Percentiles rank a stretch among this genome's conserved stretches.
phyloP scores from a whole-genome alignment of 1,140 invertebrate genomes.

The Maconellicoccus hirsutus region DNA sequence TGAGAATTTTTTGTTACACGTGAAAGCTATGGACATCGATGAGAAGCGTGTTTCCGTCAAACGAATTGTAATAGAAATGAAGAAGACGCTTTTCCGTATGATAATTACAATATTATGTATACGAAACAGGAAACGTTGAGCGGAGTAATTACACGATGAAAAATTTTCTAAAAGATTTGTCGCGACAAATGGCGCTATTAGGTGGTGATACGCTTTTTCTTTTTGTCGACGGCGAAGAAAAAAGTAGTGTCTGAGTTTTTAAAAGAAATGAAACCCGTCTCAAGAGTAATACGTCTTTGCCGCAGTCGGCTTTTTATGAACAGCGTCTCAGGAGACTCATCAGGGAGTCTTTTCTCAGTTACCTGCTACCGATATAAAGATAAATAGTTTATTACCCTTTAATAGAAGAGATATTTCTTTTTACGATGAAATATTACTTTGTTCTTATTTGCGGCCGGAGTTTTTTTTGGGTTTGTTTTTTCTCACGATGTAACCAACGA shows the following conservation, averaged over 20 bases:
- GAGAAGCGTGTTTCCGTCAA: too few species aligned
- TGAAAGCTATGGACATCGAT: too few species aligned
- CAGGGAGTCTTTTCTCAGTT: constrained; percentile 15
- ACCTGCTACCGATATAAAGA: constrained; percentile 10
- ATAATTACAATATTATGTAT: too few species aligned
- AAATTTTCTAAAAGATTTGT: too few species aligned
- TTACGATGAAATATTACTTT: background rate
- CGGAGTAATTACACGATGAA: background rate
- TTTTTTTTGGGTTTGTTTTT: too few species aligned
- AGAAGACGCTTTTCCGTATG: too few species aligned
- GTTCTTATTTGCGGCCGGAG: background rate
- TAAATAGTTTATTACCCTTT: constrained; percentile 19
- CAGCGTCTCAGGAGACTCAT: constrained; percentile 1
- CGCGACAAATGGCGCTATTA: too few species aligned
- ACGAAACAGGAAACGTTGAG: background rate
- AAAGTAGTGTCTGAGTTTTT: background rate
- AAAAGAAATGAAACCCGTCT: constrained; percentile 8
- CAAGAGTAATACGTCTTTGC: constrained; percentile 7
- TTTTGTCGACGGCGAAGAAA: background rate
- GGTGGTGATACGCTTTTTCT: background rate
- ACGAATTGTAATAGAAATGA: too few species aligned
- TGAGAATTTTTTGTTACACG: too few species aligned
- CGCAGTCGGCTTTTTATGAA: constrained; percentile 13
- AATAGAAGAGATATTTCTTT: constrained; percentile 15
- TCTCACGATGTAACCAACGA: too few species aligned